Evolutionary conservation across 37 sponge, comb jelly and placozoan genomes (phyloP).

Genomic region (Halisarca cf. caerulea): DNA sequence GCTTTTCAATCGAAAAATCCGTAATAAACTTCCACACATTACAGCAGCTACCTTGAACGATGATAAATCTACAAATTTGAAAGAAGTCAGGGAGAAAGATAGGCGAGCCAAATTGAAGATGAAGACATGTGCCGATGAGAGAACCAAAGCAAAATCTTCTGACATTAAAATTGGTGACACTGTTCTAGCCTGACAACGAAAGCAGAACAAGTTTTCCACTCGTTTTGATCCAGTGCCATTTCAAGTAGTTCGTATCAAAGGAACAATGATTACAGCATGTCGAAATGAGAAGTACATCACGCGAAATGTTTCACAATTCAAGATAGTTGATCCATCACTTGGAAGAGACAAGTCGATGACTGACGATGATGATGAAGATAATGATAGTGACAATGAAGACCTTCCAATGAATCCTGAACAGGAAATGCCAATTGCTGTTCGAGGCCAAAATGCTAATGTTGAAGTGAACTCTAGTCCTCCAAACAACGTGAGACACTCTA

Average conservation of each 20-base stretch:
- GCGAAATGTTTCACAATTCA: constrained; percentile 33
- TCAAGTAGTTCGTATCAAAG: constrained; percentile 22
- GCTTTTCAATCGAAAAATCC: constrained; percentile 33
- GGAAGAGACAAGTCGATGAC: too few relatives aligned
- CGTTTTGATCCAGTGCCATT: constrained; percentile 44
- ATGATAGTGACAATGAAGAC: too few relatives aligned
- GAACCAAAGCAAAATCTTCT: not conserved
- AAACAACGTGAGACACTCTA: too few relatives aligned
- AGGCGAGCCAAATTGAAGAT: constrained; percentile 30
- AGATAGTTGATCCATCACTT: not conserved
- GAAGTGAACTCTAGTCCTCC: too few relatives aligned
- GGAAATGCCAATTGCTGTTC: too few relatives aligned
- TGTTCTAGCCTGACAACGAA: constrained; percentile 31
- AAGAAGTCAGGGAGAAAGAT: constrained; percentile 20
- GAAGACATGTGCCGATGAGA: constrained; percentile 25
- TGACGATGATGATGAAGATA: too few relatives aligned
- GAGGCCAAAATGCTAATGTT: too few relatives aligned
- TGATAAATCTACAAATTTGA: not conserved
- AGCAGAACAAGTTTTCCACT: constrained; percentile 46
- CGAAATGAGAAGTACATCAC: constrained; percentile 38
- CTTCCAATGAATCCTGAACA: too few relatives aligned
- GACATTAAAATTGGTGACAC: constrained; percentile 38
- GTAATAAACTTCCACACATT: constrained; percentile 35
- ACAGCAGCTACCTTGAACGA: too few relatives aligned
- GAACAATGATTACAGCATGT: constrained; percentile 45